Conservation (phyloP, 2,888 invertebrate genomes). For the Drosophila acutilabella region DNA sequence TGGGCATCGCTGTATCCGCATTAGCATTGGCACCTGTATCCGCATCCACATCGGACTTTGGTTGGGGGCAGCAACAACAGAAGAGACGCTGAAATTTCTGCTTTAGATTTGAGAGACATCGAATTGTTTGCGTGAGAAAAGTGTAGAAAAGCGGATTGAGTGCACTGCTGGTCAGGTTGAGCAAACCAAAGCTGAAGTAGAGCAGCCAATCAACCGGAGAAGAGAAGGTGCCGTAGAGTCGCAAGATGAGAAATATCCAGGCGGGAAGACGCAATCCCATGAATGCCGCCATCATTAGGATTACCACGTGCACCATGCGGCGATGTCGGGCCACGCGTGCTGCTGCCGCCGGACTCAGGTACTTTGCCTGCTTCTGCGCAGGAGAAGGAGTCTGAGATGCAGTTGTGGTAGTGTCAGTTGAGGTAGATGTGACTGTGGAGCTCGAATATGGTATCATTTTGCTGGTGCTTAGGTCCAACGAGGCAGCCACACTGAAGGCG, state of each 20-base stretch:
- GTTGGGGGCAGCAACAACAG: conserved; percentile 31
- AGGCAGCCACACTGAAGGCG: conserved; percentile 59
- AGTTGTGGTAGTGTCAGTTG: background rate
- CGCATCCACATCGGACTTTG: background rate
- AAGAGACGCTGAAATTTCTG: conserved; percentile 17
- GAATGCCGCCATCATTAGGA: conserved; percentile 86
- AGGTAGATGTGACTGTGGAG: background rate
- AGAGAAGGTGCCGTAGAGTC: conserved; percentile 82
- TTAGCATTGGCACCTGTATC: no score
- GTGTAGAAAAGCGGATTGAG: conserved; percentile 88
- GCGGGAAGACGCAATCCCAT: conserved; percentile 86
- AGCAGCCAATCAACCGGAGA: conserved; percentile 85
- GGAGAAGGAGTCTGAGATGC: background rate
- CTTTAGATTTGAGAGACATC: conserved; percentile 45
- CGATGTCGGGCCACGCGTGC: conserved; percentile 85
- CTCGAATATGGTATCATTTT: conserved; percentile 1
- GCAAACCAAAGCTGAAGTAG: conserved; percentile 85
- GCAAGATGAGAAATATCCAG: conserved; percentile 86
- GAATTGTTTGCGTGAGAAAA: conserved; percentile 86
- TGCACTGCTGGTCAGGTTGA: conserved; percentile 86
- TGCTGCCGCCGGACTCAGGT: conserved; percentile 51
- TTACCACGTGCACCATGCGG: conserved; percentile 87
- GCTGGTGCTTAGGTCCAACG: conserved; percentile 26
- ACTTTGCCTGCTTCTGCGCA: background rate
- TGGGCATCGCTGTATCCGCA: conserved; percentile 43